Base-by-base conservation (phyloP, 2,797 vertebrate genomes). In the Periophthalmus magnuspinnatus region DNA sequence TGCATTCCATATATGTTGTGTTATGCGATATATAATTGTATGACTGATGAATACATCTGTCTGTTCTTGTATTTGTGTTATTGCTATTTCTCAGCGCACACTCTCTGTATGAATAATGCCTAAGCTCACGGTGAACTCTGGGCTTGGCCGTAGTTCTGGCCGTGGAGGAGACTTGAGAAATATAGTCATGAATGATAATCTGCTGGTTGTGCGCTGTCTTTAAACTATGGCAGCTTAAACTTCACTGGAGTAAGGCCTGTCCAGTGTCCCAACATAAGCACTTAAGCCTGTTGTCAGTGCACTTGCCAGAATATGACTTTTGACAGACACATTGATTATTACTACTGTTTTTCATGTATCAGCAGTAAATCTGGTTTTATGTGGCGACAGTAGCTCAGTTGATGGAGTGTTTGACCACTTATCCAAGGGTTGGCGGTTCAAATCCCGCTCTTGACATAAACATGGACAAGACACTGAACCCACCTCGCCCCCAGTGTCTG, bases 91-190 rank as follows among this genome's bases (percentile, higher is more conserved):
- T 74, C 63, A 67, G 70, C 72, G 72, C 77, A 69, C 68, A 67
- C 69, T 76, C 76, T 72, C 61, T 65, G 67, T 85, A 87, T 88
- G 66, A 78, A 84, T 90, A 82, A 86, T 79, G 64, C 74, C 14
- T 78, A 81, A 86, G 78, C 74, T 72, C 74, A 76, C 67, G 81
- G 79, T 86, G 76, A 68, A 72, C 65, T 72, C 77, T 82, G 72
- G 73, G 83, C 60, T 74, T 71, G 80, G 77, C 73, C 77, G 63
- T 60, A 57, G 67, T 76, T 85, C 78, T 91, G 91, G 88, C 87
- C 48, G 62, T 17, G 50, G 50, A 55, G 52, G 65, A 36, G 65
- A 55, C n/a, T 21, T 21, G 13, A 67, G 50, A 56, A 67, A 67
- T 67, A 55, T 16, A 67, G 48, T 38, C 33, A 67, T 67, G 52